Evolutionary conservation across 2,797 vertebrate species (phyloP).

Genomic region (Accipiter minullus): DNA sequence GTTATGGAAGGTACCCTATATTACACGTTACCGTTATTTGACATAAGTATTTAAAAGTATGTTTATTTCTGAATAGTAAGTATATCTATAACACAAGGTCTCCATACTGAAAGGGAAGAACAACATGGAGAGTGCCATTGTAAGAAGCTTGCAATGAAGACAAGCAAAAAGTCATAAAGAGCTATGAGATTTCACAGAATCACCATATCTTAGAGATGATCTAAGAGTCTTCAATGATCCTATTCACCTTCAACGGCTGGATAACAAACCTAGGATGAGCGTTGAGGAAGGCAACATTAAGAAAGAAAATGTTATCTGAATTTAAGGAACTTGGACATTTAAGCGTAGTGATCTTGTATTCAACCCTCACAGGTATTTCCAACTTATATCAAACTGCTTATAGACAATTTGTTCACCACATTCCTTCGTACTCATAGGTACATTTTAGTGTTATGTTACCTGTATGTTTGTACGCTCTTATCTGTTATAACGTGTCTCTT

Average conservation of each 20-base stretch:
- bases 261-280: neutral
- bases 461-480: rapidly evolving
- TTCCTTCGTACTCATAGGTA: neutral
- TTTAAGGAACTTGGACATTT: neutral
- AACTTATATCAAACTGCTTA: neutral
- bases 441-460: neutral
- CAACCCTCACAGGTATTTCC: neutral
- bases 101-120: neutral
- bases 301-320: neutral
- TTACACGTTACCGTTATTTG: neutral
- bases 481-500: neutral
- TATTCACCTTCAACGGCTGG: neutral
- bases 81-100: neutral
- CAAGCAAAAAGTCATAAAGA: neutral
- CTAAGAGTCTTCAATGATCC: neutral
- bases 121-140: neutral
- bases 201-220: neutral
- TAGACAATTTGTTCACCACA: neutral
- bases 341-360: neutral
- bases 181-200: neutral
- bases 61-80: neutral
- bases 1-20: neutral
- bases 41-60: neutral
- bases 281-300: neutral
- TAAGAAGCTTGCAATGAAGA: neutral